A percentile compares a stretch with the other conserved stretches of the same genome.
Evolutionary conservation across 2,113 vertebrate genomes (phyloP).

Genomic region (Pelecanoides urinatrix): DNA sequence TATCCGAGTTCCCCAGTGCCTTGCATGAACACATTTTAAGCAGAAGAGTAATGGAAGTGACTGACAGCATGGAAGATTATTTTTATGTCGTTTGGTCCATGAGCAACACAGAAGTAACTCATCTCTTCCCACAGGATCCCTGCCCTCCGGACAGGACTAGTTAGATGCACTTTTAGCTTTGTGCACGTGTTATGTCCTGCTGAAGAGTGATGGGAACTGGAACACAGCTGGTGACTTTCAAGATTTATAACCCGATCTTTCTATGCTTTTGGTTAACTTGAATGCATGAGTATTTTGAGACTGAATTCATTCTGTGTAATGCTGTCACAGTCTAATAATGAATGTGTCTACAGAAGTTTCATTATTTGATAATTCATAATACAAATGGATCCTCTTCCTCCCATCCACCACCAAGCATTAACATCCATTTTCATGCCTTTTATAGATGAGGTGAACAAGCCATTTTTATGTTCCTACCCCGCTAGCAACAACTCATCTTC

Average conservation of each 20-base stretch:
- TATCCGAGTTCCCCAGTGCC: neutral
- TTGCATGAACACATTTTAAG: neutral
- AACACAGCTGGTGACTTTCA: neutral
- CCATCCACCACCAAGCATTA: neutral
- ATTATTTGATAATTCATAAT: neutral
- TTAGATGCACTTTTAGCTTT: neutral
- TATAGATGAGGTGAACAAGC: neutral
- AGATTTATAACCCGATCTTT: neutral
- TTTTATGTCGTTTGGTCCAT: neutral
- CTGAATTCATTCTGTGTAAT: neutral
- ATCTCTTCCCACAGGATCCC: neutral
- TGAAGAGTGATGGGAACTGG: neutral
- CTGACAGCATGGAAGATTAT: neutral
- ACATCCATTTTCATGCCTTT: neutral
- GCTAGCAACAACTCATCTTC: neutral
- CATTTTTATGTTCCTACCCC: neutral
- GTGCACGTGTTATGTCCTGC: rapidly evolving
- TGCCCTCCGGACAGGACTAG: neutral
- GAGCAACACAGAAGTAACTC: neutral
- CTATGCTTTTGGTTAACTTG: neutral
- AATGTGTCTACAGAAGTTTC: neutral
- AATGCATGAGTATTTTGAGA: neutral
- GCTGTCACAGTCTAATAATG: neutral
- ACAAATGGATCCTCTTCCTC: neutral
- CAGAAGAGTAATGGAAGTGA: neutral